Conservation (phyloP, 2,888 invertebrate species). For the Sclerodermus sp. region DNA sequence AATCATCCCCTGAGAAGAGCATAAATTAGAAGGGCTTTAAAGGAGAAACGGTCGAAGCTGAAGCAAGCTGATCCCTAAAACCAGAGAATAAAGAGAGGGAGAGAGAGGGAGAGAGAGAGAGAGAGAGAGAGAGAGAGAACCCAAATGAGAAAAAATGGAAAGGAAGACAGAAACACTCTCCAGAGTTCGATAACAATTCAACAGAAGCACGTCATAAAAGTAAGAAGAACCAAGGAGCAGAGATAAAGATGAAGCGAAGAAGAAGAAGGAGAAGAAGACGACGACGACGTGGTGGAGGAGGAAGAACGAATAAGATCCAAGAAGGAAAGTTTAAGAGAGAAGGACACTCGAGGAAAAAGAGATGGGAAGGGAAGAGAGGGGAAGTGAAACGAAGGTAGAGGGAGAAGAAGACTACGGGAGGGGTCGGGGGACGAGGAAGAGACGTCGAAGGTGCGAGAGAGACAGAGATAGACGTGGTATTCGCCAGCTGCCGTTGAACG, state of each 20-base stretch:
- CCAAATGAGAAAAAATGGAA: background rate
- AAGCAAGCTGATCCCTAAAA: constrained; percentile 5
- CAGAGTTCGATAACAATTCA: constrained; percentile 4
- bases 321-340: constrained; percentile 6
- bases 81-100: constrained; percentile 18
- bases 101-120: constrained; percentile 7
- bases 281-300: too few relatives aligned
- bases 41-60: background rate
- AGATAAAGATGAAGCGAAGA: background rate
- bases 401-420: background rate
- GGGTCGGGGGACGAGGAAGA: constrained; percentile 10
- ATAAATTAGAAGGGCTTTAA: too few relatives aligned
- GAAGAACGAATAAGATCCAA: constrained; percentile 13
- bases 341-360: constrained; percentile 2
- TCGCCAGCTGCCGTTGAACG: constrained; percentile 57
- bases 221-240: background rate
- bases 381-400: constrained; percentile 1
- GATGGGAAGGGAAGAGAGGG: background rate
- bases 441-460: constrained; percentile 1
- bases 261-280: constrained; percentile 4
- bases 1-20: too few relatives aligned
- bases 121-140: constrained; percentile 6
- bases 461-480: constrained; percentile 33
- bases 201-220: background rate
- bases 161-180: constrained; percentile 1